Evolutionary conservation across 2,113 vertebrate genomes (phyloP).

Genomic region (Neopipo cinnamomea): DNA sequence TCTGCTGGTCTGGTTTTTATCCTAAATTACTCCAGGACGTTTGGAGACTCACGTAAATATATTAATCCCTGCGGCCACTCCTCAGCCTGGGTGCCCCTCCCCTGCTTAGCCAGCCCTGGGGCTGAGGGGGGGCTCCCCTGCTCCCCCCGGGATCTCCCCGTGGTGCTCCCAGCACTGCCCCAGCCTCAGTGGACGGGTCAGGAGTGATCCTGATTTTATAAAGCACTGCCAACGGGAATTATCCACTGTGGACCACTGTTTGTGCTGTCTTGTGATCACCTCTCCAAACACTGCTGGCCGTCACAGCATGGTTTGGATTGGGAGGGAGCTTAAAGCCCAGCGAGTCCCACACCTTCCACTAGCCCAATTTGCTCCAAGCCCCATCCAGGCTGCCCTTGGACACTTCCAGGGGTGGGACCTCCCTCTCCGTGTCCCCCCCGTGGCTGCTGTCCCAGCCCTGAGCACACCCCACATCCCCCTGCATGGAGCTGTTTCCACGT

Average conservation of each 20-base stretch:
- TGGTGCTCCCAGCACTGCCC: not conserved
- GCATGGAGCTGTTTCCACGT: constrained; percentile 52
- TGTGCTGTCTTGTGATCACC: not conserved
- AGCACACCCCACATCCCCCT: not conserved
- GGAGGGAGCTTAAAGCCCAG: not conserved
- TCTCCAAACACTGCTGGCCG: not conserved
- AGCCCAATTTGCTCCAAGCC: not conserved
- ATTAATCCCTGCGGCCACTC: not conserved
- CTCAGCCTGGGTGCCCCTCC: not conserved
- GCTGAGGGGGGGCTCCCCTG: fast-evolving
- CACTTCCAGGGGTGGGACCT: not conserved
- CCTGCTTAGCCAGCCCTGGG: not conserved
- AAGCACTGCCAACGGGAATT: not conserved
- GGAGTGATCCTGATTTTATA: not conserved
- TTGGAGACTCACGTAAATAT: not conserved
- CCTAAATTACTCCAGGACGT: not conserved
- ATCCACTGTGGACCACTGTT: not conserved
- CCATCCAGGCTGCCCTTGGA: not conserved
- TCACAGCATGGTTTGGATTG: not conserved
- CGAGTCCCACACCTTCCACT: not conserved
- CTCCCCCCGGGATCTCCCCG: not conserved
- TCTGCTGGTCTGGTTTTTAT: not conserved
- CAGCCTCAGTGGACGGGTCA: not conserved
- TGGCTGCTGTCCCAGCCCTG: not conserved
- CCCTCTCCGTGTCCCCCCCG: not conserved